A percentile compares a stretch with the other conserved stretches of the same genome.
phyloP scores from a whole-genome alignment of 2,113 vertebrate genomes.

The Epinephelus fuscoguttatus region DNA sequence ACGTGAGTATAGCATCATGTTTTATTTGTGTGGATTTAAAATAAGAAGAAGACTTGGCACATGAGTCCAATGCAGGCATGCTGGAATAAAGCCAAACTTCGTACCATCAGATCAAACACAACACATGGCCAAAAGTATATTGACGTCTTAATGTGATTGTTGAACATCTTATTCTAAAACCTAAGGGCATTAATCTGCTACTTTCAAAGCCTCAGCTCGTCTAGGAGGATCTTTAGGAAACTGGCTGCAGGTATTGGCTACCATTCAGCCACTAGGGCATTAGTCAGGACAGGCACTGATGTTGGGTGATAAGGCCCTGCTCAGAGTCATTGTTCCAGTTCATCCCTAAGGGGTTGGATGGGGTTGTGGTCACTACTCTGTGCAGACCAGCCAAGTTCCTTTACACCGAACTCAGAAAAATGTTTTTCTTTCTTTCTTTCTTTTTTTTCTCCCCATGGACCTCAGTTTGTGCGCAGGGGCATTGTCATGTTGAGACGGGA shows the following conservation, averaged over 20 bases:
- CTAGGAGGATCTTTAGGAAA: not conserved
- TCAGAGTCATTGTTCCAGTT: no score
- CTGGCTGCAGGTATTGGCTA: not conserved
- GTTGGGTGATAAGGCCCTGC: not conserved
- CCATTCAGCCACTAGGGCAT: not conserved
- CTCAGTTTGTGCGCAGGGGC: not conserved
- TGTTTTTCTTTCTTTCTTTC: not conserved
- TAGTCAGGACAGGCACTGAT: not conserved
- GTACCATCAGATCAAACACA: not conserved
- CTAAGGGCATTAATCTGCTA: not conserved
- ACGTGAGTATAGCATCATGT: constrained; percentile 87
- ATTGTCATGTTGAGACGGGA: not conserved
- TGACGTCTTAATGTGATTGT: not conserved
- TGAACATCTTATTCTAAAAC: not conserved
- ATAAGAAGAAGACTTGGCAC: not conserved
- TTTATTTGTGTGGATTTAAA: not conserved
- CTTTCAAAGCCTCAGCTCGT: not conserved
- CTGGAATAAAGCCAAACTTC: not conserved
- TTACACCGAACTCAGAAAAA: not conserved
- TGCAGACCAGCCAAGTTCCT: not conserved
- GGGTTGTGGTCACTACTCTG: not conserved
- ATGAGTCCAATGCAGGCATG: not conserved
- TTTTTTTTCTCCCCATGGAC: not conserved
- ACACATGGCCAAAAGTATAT: not conserved
- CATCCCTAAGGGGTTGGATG: not conserved